Evolutionary conservation across 2,888 invertebrate genomes (phyloP).

Genomic region (Meiosimyza decipiens): DNA sequence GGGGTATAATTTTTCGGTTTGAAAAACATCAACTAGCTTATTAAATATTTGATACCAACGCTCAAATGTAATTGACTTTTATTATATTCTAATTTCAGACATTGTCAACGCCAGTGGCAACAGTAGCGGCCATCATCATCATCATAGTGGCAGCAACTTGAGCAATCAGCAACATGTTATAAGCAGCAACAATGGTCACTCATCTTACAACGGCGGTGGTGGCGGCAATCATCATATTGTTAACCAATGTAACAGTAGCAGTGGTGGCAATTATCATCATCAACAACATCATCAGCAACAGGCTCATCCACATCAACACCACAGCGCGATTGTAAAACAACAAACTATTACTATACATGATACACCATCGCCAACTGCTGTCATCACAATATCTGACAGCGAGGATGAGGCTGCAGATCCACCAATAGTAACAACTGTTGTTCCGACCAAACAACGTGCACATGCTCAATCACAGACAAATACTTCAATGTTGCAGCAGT

Average conservation of each 20-base stretch:
- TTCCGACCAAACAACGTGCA: slow-evolving; percentile 59
- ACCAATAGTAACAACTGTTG: slow-evolving; percentile 41
- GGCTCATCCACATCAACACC: slow-evolving; percentile 43
- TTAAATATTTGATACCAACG: no score
- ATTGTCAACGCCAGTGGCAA: slow-evolving; percentile 53
- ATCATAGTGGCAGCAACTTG: slow-evolving; percentile 45
- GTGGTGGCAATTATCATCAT: slow-evolving; percentile 46
- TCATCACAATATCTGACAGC: slow-evolving; percentile 95
- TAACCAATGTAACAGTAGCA: slow-evolving; percentile 52
- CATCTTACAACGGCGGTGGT: slow-evolving; percentile 50
- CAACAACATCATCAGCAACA: slow-evolving; percentile 41
- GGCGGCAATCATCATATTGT: slow-evolving; percentile 55
- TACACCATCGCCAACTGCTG: slow-evolving; percentile 94
- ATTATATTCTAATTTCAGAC: slow-evolving; percentile 46
- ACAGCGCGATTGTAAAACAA: slow-evolving; percentile 60
- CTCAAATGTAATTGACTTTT: background rate
- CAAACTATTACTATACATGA: slow-evolving; percentile 96
- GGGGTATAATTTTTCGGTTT: no score
- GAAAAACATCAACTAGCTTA: no score
- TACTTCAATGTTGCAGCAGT: slow-evolving; percentile 59
- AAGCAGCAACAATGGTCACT: slow-evolving; percentile 49
- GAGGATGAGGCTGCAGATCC: slow-evolving; percentile 81
- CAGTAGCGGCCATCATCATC: slow-evolving; percentile 56
- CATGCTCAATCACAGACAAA: slow-evolving; percentile 65
- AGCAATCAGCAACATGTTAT: slow-evolving; percentile 55